A percentile compares a stretch with the other conserved stretches of the same genome.
phyloP scores from a whole-genome alignment of 2,888 invertebrate species.

The Uropetala carovei region DNA sequence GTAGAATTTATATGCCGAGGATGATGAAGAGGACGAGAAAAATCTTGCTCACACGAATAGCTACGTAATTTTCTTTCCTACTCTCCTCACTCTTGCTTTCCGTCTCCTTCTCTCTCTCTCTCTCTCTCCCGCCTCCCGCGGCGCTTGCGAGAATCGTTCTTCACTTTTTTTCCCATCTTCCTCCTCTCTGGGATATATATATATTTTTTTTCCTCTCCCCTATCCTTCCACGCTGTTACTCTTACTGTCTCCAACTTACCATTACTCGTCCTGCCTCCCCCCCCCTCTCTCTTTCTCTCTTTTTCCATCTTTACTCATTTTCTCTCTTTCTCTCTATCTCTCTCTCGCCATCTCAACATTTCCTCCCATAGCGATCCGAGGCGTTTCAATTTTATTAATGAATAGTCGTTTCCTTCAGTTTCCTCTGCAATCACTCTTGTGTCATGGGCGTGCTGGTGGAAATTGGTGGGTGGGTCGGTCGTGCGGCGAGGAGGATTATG shows the following conservation, averaged over 20 bases:
- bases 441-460: not conserved
- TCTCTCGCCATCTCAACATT: not conserved
- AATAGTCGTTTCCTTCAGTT: conserved; percentile 38
- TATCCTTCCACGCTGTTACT: not conserved
- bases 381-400: conserved; percentile 41
- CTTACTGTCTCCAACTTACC: conserved; percentile 29
- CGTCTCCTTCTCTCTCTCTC: not conserved
- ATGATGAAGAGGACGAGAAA: not conserved
- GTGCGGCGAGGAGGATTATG: not conserved
- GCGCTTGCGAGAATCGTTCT: conserved; percentile 4
- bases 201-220: too few relatives aligned
- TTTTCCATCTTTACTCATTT: too few relatives aligned
- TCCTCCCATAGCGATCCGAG: not conserved
- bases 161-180: not conserved
- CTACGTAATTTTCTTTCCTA: not conserved
- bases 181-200: not conserved
- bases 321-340: too few relatives aligned
- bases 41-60: not conserved
- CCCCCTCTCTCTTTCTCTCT: not conserved
- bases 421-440: conserved; percentile 43
- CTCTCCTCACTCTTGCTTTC: not conserved
- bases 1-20: not conserved
- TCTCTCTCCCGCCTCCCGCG: not conserved
- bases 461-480: not conserved
- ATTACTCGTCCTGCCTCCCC: not conserved